Evolutionary conservation across 2,888 invertebrate species (phyloP), one percentile per base, ranked within the genome.

Genomic region (Xestoiulus laeticollis): DNA sequence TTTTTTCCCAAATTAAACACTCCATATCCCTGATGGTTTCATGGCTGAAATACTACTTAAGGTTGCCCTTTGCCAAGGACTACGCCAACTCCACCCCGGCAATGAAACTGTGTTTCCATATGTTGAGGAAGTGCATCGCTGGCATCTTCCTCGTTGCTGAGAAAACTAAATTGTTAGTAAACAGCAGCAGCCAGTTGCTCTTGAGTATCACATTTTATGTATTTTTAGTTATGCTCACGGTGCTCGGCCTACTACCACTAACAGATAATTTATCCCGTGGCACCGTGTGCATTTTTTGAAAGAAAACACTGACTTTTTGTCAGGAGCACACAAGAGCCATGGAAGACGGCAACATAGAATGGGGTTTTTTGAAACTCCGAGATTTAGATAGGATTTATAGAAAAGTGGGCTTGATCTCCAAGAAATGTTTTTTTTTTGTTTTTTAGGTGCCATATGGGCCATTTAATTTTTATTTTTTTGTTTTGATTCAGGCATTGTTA

Each of bases 341-440:
- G 78, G 78, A 78, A 14, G 30, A 12, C 4, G 30, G 30, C 78
- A 14, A 30, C 78, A 30, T 78, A 30, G 78, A 78, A 26, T 87
- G 87, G 87, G 68, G 33, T 6, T 87, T 87, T n/a, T 16, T 59
- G 6, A 78, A 87, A 26, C 68, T 87, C n/a, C 30, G 87, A 78
- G 1, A 14, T 33, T 68, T 87, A 59, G 68, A 87, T 33, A 33
- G 68, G n/a, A 87, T 78, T 32, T 87, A 87, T 78, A 87, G 30
- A 33, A 68, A 87, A n/a, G 87, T 87, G 68, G 33, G 32, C 8
- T 19, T 22, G 53, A 4, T 59, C 22, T 87, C 33, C 10, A 33
- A 32, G n/a, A 87, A 19, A 2, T 3, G n/a, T 38, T 86, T 78
- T 78, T 30, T 1, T 2, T 86, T 78, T 78, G 10, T 1, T 2